Evolutionary conservation across 2,113 vertebrate species (phyloP).

Genomic region (Chaetorhynchus papuensis): DNA sequence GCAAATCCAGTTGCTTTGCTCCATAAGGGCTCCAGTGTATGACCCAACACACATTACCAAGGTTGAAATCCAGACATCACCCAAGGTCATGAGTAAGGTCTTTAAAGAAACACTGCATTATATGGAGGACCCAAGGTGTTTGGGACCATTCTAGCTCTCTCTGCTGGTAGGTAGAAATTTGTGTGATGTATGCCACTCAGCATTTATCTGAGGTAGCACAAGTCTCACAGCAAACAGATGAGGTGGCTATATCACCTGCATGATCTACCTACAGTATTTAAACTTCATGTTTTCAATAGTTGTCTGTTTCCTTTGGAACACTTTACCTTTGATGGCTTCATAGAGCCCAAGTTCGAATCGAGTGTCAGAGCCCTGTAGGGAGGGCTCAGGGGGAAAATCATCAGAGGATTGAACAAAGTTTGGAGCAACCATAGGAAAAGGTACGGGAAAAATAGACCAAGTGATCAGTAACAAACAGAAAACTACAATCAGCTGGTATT

Average conservation of each 20-base stretch:
- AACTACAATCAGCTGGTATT: not conserved
- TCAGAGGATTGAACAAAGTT: not conserved
- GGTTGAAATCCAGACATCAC: not conserved
- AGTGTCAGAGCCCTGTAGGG: not conserved
- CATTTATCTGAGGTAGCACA: not conserved
- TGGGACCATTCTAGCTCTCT: rapidly evolving
- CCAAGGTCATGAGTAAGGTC: not conserved
- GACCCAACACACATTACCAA: not conserved
- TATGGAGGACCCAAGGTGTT: not conserved
- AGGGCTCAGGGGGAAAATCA: rapidly evolving
- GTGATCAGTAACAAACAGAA: not conserved
- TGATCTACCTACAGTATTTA: not conserved
- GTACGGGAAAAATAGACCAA: not conserved
- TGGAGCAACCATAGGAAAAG: not conserved
- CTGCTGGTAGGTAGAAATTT: not conserved
- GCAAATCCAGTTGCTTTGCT: not conserved
- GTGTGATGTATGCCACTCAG: not conserved
- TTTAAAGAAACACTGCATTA: not conserved
- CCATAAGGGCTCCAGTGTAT: not conserved
- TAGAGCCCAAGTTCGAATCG: not conserved
- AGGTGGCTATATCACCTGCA: not conserved
- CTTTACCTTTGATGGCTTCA: not conserved
- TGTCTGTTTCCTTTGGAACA: not conserved
- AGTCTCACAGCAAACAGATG: not conserved
- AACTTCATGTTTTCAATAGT: not conserved